These are phyloP conservation scores for Harpalus rubripes DNA, from an alignment of 2,888 invertebrate species.

Conservation along the genomic window DNA sequence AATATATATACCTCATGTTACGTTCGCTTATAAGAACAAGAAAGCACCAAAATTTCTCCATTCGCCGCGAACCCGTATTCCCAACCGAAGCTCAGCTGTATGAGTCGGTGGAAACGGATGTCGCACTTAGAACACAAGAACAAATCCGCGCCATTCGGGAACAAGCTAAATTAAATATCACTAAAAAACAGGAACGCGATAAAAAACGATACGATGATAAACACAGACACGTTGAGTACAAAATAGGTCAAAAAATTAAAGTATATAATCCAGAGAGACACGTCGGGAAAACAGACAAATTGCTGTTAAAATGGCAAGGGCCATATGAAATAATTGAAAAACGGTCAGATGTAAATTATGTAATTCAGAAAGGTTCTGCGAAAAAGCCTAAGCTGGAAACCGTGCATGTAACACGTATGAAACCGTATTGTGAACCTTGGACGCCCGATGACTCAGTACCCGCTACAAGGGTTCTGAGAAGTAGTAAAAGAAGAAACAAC, in stretches of 20 bases:
- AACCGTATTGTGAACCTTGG: neutral
- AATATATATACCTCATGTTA: no score
- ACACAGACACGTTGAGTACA: conserved; percentile 3
- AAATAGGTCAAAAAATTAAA: neutral
- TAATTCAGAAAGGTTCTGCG: neutral
- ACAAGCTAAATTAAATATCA: neutral
- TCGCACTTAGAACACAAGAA: neutral
- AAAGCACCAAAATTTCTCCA: no score
- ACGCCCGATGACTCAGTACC: neutral
- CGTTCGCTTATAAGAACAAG: neutral
- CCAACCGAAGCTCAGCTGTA: no score
- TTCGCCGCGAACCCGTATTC: no score
- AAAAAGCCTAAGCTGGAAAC: no score
- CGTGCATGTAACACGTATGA: neutral
- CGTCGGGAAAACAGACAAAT: neutral
- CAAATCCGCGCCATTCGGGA: neutral
- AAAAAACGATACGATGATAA: neutral
- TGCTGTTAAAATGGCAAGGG: neutral
- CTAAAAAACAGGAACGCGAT: neutral
- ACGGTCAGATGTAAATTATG: neutral
- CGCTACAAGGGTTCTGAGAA: no score
- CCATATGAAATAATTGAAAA: conserved; percentile 11
- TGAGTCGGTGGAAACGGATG: neutral
- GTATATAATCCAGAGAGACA: neutral
- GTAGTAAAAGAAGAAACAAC: no score